phyloP scores from a whole-genome alignment of 1,140 invertebrate species.

The Drosophila chauvacae region DNA sequence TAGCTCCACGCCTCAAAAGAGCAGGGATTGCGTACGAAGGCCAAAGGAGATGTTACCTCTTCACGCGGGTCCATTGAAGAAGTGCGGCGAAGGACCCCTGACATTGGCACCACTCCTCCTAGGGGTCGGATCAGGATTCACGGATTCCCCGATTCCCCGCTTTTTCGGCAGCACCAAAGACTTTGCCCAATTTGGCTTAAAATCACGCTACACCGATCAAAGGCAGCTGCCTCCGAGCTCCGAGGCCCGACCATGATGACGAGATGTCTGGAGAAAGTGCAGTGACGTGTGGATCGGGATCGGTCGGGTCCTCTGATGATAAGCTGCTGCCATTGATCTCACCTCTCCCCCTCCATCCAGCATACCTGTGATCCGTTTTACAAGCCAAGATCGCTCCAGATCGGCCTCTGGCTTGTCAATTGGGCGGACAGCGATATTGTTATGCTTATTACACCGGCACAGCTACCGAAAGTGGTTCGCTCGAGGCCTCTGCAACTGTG shows the following conservation, averaged over 20 bases:
- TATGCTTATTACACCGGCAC: slow-evolving; percentile 80
- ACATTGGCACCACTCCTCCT: slow-evolving; percentile 59
- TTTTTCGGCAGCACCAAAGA: slow-evolving; percentile 58
- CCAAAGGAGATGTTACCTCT: slow-evolving; percentile 69
- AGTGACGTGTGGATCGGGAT: slow-evolving; percentile 72
- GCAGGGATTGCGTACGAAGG: slow-evolving; percentile 32
- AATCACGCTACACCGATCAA: slow-evolving; percentile 82
- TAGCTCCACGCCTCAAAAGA: slow-evolving; percentile 80
- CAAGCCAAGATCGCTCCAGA: slow-evolving; percentile 64
- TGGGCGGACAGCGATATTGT: slow-evolving; percentile 83
- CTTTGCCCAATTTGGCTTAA: slow-evolving; percentile 79
- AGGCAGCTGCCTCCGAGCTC: slow-evolving; percentile 68
- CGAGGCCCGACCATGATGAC: slow-evolving; percentile 44
- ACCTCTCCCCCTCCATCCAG: slow-evolving; percentile 56
- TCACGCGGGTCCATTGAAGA: slow-evolving; percentile 80
- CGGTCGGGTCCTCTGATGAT: slow-evolving; percentile 30
- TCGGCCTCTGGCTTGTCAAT: slow-evolving; percentile 71
- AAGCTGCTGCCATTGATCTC: slow-evolving; percentile 79
- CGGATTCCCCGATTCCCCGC: slow-evolving; percentile 16
- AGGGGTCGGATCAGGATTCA: slow-evolving; percentile 26
- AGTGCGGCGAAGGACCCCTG: slow-evolving; percentile 71
- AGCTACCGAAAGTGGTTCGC: slow-evolving; percentile 69
- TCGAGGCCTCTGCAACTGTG: not conserved
- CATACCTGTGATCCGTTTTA: slow-evolving; percentile 79
- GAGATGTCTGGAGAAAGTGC: slow-evolving; percentile 68